A percentile compares a stretch with the other conserved stretches of the same genome.
Evolutionary conservation across 23 tunicate species (phyloP).

Genomic region (Aplidium turbinatum): DNA sequence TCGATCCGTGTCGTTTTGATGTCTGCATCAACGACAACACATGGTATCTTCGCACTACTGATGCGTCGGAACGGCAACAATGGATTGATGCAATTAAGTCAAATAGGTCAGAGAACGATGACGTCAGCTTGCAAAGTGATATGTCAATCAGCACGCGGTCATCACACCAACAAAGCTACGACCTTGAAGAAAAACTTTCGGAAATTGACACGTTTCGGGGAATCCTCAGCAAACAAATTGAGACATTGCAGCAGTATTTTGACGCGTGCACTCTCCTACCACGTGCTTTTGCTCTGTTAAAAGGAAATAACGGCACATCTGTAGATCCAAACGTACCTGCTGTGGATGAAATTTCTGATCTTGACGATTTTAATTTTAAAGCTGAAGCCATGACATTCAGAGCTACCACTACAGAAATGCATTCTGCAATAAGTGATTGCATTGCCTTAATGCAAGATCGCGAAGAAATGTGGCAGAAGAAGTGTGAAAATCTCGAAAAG

Average conservation of each 20-base stretch:
- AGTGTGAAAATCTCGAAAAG: slow-evolving; percentile 37
- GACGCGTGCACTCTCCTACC: slow-evolving; percentile 19
- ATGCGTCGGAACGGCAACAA: slow-evolving; percentile 51
- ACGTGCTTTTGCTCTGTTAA: neutral
- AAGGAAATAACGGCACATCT: neutral
- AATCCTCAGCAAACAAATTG: slow-evolving; percentile 52
- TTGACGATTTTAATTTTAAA: slow-evolving; percentile 22
- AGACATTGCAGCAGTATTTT: slow-evolving; percentile 49
- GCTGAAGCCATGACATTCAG: slow-evolving; percentile 79
- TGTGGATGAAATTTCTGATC: neutral
- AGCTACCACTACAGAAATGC: slow-evolving; percentile 69
- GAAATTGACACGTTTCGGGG: slow-evolving; percentile 66
- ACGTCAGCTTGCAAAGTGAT: slow-evolving; percentile 16
- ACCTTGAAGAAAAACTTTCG: slow-evolving; percentile 48
- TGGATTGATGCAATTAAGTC: slow-evolving; percentile 69
- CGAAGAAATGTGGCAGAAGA: slow-evolving; percentile 44
- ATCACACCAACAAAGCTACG: slow-evolving; percentile 42
- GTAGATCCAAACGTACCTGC: neutral
- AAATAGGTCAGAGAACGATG: slow-evolving; percentile 41
- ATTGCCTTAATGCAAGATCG: slow-evolving; percentile 45
- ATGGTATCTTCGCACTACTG: slow-evolving; percentile 62
- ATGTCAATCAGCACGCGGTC: slow-evolving; percentile 29
- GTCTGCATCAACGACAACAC: slow-evolving; percentile 66
- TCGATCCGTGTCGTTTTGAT: slow-evolving; percentile 59
- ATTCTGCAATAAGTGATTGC: slow-evolving; percentile 49